Evolutionary conservation across 2,113 vertebrate species (phyloP).

Genomic region (Motacilla alba): DNA sequence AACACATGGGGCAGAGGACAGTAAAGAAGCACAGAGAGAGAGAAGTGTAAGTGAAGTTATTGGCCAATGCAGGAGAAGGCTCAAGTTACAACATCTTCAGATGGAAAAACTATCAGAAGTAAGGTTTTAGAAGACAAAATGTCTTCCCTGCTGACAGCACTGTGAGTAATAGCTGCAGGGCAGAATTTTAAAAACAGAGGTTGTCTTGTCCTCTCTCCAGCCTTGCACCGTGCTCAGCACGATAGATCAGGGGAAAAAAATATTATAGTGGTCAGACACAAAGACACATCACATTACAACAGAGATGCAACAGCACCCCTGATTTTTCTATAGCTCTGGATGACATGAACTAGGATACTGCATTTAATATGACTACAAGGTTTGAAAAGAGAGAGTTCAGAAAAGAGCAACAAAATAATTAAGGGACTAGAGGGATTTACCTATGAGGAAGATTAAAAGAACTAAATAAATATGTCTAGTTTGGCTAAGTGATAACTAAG

Average conservation of each 20-base stretch:
- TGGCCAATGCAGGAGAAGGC: not conserved
- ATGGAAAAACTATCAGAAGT: conserved; percentile 6
- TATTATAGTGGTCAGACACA: not conserved
- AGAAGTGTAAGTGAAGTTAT: conserved; percentile 2
- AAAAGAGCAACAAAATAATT: conserved; percentile 62
- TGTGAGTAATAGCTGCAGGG: not conserved
- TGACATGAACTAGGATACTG: not conserved
- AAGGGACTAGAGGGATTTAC: conserved; percentile 45
- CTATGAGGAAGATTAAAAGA: conserved; percentile 55
- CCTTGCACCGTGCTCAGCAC: not conserved
- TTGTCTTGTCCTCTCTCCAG: conserved; percentile 26
- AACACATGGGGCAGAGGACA: not conserved
- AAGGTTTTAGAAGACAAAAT: conserved; percentile 23
- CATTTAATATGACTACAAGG: not conserved
- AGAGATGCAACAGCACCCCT: not conserved
- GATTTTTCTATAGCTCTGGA: not conserved
- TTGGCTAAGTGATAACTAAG: conserved; percentile 39
- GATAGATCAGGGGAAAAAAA: not conserved
- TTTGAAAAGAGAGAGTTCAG: not conserved
- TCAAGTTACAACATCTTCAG: not conserved
- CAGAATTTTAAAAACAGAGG: conserved; percentile 41
- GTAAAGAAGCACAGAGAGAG: not conserved
- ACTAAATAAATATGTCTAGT: conserved; percentile 61
- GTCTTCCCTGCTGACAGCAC: conserved; percentile 1
- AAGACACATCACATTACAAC: not conserved